Percentiles rank a stretch among this genome's conserved stretches.
These are phyloP conservation scores for Drosophila willistoni DNA, from an alignment of 1,140 invertebrate genomes.

Conservation along the genomic window DNA sequence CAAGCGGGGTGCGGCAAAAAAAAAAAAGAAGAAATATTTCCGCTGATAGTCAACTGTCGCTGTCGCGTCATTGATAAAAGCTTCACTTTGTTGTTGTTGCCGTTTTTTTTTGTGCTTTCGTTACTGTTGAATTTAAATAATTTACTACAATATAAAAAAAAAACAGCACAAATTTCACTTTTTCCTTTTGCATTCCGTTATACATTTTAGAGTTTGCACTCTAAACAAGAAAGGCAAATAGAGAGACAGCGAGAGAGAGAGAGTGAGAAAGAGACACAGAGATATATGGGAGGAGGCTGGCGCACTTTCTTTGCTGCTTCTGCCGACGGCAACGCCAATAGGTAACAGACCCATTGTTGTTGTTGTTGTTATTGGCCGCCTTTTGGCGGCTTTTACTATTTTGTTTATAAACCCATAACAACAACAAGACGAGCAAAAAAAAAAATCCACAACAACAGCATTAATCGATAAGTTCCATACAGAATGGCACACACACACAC, in stretches of 20 bases:
- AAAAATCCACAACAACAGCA: neutral
- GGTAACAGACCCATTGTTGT: slow-evolving; percentile 4
- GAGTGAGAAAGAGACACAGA: neutral
- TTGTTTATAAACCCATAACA: slow-evolving; percentile 48
- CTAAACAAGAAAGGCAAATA: slow-evolving; percentile 15
- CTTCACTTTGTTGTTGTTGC: neutral
- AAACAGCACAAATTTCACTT: slow-evolving; percentile 70
- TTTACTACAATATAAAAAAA: slow-evolving; percentile 38
- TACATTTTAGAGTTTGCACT: slow-evolving; percentile 21
- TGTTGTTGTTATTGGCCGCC: slow-evolving; percentile 16
- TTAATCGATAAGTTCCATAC: slow-evolving; percentile 21
- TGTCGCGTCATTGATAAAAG: slow-evolving; percentile 58
- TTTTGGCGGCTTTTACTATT: slow-evolving; percentile 70
- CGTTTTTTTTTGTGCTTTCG: slow-evolving; percentile 11
- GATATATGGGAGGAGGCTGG: slow-evolving; percentile 23
- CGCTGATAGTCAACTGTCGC: slow-evolving; percentile 55
- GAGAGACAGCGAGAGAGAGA: neutral
- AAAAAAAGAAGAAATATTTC: slow-evolving; percentile 50
- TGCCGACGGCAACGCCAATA: slow-evolving; percentile 23
- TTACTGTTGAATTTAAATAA: slow-evolving; percentile 60
- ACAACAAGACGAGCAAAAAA: neutral
- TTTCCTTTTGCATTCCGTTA: slow-evolving; percentile 53
- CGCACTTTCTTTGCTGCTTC: slow-evolving; percentile 64
- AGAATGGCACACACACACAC: slow-evolving; percentile 16
- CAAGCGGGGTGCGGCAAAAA: slow-evolving; percentile 76